Conservation (phyloP, 1,140 invertebrate species). For the Antheraea mylitta region DNA sequence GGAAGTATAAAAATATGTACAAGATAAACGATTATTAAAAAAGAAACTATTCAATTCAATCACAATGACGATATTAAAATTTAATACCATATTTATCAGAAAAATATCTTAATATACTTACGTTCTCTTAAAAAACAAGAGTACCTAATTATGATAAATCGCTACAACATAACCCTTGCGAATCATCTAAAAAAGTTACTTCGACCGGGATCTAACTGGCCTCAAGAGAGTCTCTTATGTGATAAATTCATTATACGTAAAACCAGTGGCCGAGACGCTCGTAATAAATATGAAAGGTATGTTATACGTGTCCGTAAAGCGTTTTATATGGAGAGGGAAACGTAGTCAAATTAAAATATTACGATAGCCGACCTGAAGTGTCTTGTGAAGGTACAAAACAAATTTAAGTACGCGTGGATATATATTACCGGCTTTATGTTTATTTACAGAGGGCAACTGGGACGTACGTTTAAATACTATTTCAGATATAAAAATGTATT, state of each 20-base stretch:
- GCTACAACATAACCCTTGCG: constrained; percentile 1
- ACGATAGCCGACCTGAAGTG: not conserved
- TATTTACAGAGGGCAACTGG: too few species aligned
- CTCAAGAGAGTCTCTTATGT: constrained; percentile 27
- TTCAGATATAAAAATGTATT: not conserved
- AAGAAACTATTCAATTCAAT: too few species aligned
- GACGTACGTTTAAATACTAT: too few species aligned
- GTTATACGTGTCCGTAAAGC: not conserved
- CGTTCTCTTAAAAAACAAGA: not conserved
- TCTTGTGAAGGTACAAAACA: not conserved
- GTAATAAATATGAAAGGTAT: not conserved
- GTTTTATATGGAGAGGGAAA: not conserved
- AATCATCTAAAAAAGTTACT: constrained; percentile 18
- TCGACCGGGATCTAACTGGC: constrained; percentile 11
- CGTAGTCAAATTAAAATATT: not conserved
- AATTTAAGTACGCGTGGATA: not conserved
- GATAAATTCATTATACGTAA: constrained; percentile 43
- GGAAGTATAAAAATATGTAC: too few species aligned
- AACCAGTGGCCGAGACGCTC: not conserved
- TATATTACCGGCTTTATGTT: not conserved
- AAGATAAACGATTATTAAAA: too few species aligned
- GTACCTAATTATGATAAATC: not conserved
- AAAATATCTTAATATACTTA: not conserved
- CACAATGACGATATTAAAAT: not conserved
- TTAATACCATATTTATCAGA: not conserved